Base-by-base conservation (phyloP, 92 coral and sea anemone genomes). In the Heliopora coerulea region DNA sequence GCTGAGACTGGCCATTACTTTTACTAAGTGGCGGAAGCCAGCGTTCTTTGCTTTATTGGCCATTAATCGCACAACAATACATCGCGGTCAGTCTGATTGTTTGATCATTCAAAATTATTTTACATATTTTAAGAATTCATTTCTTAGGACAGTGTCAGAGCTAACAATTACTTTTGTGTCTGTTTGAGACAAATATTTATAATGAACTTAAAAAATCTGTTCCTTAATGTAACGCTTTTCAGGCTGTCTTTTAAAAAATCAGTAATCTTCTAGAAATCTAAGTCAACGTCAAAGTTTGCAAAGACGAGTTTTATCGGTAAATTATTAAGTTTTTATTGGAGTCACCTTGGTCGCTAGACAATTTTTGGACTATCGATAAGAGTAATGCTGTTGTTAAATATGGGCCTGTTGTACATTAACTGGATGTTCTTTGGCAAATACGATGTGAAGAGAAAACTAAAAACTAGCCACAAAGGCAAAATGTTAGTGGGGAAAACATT, bases 191-290 rank as follows among this genome's bases (percentile, higher is more conserved):
- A 17, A 63, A 20, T 35, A 40, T 37, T 63, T 63, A 37, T 26
- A 63, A 63, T 63, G 37, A 63, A 63, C 50, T 34, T 18, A 24
- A 35, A n/a, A 37, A 63, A 63, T 63, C 70, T 63, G 70, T 63
- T 63, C 52, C 14, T 33, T 34, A 21, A 14, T 63, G 20, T 11
- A 34, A 27, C n/a, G 14, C 48, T 37, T 1, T 37, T 27, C 18
- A 9, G 14, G n/a, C 25, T 4, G 30, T 37, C 70, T 37, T 19
- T 21, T 34, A 5, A 19, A n/a, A 0, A 40, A 31, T n/a, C 18
- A 63, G 30, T 52, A 37, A 63, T 37, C 14, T n/a, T 49, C 9
- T 10, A 21, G 42, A 61, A 0, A 61, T 18, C 67, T 41, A 61
- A 13, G 32, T 26, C 15, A 15, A 58, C 15, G 32, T 26, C 34